Base-by-base conservation (phyloP, 2,888 invertebrate genomes). In the Siphonodentalium dalli region DNA sequence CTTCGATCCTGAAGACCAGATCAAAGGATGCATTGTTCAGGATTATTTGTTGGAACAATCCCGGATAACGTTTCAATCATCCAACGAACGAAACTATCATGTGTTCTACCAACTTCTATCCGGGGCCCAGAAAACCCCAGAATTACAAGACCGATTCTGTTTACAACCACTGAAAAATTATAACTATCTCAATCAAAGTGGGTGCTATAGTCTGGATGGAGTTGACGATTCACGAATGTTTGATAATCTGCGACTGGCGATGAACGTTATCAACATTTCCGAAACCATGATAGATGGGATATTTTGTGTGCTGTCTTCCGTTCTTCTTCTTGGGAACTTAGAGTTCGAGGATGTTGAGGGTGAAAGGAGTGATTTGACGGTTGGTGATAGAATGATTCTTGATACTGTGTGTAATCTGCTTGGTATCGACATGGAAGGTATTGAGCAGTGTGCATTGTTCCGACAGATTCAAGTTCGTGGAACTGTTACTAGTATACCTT, bases 31-130 rank as follows among this genome's bases (percentile, higher is more conserved):
- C 61, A 73, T 76, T 46, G 71, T 80, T 27, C 73, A 88, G 86
- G 95, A 96, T 82, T 96, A 96, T 81, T 85, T 96, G 26, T 81
- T 96, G 67, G 97, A 98, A 80, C 94, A 95, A 81, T 93, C 93
- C 0, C 85, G 96, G 64, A 94, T 97, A 51, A 74, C 73, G 48
- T 72, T 76, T 59, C 93, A 95, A 82, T 90, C 93, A 8, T 88
- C 90, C 0, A 93, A 93, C 2, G 97, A 97, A 82, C 85, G 96
- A 50, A 97, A 96, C 79, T 97, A 95, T 77, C 95, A 97, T 77
- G 93, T 98, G 2, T 97, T 98, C 82, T 98, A 98, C 77, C 96
- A 97, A 82, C 86, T 98, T 69, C 84, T 96, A 4, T 91, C 92
- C n/a, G 96, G 96, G 6, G 74, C 74, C 18, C 58, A 68, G 39